Evolutionary conservation across 35 echinoderm and acorn worm species (phyloP).

Genomic region (Stichopus chloronotus): DNA sequence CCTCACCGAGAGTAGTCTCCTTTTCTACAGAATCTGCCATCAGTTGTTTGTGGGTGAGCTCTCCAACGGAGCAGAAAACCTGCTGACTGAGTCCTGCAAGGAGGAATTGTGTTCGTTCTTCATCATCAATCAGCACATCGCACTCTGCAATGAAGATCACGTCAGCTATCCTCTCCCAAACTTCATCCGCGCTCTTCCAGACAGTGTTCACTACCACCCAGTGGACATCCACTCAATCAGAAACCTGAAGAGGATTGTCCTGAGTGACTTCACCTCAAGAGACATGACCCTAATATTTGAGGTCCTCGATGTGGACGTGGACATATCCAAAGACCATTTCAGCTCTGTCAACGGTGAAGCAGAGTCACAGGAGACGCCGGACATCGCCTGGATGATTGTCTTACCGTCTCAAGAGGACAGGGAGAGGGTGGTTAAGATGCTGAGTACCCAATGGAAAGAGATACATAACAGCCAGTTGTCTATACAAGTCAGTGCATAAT

Average conservation of each 20-base stretch:
- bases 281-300: slow-evolving; percentile 90
- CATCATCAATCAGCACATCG: slow-evolving; percentile 81
- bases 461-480: slow-evolving; percentile 78
- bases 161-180: slow-evolving; percentile 93
- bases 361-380: slow-evolving; percentile 58
- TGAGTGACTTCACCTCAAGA: slow-evolving; percentile 79
- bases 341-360: slow-evolving; percentile 58
- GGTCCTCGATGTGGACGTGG: slow-evolving; percentile 89
- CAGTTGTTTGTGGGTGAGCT: slow-evolving; percentile 39
- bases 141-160: slow-evolving; percentile 84
- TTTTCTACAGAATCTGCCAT: slow-evolving; percentile 76
- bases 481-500: slow-evolving; percentile 72
- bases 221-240: slow-evolving; percentile 60
- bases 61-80: neutral
- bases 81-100: neutral
- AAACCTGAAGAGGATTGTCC: slow-evolving; percentile 74
- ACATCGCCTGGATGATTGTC: slow-evolving; percentile 79
- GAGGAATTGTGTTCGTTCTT: slow-evolving; percentile 70
- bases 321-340: slow-evolving; percentile 88
- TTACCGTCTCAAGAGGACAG: slow-evolving; percentile 85
- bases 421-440: slow-evolving; percentile 87
- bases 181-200: slow-evolving; percentile 83
- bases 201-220: slow-evolving; percentile 76
- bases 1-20: slow-evolving; percentile 65
- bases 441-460: slow-evolving; percentile 85